phyloP scores from a whole-genome alignment of 2,888 invertebrate species.

The Drosophila affinis region DNA sequence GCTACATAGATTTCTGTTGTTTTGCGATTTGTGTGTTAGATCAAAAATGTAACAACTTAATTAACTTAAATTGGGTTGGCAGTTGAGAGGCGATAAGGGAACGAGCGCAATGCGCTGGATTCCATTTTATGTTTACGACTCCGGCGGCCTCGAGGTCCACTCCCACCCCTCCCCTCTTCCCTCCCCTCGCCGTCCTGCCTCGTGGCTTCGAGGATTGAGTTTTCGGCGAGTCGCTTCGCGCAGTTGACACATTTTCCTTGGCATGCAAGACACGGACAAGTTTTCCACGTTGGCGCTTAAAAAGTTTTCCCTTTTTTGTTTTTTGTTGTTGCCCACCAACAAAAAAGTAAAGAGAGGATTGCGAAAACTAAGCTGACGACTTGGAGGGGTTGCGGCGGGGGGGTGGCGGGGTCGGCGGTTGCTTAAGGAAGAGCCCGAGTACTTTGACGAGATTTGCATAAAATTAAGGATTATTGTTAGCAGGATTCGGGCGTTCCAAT shows the following conservation, averaged over 20 bases:
- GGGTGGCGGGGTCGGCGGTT: constrained; percentile 15
- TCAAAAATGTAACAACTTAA: constrained; percentile 58
- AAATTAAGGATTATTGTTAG: constrained; percentile 74
- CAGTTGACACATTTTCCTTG: constrained; percentile 69
- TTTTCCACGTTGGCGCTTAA: constrained; percentile 72
- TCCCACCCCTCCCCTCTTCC: too few species aligned
- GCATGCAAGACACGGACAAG: constrained; percentile 75
- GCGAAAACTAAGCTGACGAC: constrained; percentile 56
- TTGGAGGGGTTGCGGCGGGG: constrained; percentile 10
- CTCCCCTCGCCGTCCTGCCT: neutral
- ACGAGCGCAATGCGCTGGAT: constrained; percentile 44
- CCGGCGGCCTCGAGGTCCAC: neutral
- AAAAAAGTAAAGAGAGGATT: constrained; percentile 56
- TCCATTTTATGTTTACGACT: constrained; percentile 57
- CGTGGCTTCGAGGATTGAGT: constrained; percentile 30
- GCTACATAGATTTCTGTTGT: constrained; percentile 1
- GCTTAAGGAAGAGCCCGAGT: constrained; percentile 28
- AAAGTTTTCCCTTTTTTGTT: constrained; percentile 48
- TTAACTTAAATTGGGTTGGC: constrained; percentile 57
- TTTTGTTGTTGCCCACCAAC: neutral
- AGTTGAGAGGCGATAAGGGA: constrained; percentile 7
- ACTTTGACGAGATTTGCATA: constrained; percentile 71
- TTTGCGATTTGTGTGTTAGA: constrained; percentile 50
- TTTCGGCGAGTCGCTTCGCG: constrained; percentile 26
- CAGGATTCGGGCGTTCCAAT: constrained; percentile 72